Evolutionary conservation across 2,797 vertebrate species (phyloP), one percentile per base, ranked within the genome.

Genomic region (Agapornis canus): DNA sequence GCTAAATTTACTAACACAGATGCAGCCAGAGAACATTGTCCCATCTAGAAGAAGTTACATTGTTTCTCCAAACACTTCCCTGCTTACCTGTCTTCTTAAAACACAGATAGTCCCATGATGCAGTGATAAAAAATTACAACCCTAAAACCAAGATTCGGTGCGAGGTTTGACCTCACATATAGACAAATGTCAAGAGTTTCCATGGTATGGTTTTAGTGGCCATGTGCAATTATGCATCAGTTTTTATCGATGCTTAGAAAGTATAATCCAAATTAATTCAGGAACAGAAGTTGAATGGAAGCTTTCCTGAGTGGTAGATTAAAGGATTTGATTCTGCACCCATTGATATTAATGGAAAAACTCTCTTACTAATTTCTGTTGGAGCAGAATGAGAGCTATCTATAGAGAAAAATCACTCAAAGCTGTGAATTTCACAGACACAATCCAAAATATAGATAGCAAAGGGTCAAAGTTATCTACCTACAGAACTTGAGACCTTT

Each of bases 101-200:
- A 21, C 27, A 42, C 18, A 40, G 7, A 31, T 1, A 48, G 72
- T 65, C 9, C 25, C 48, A 13, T 12, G 2, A 20, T n/a, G 22
- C 6, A 66, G 9, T 7, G n/a, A 54, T 6, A 59, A 23, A 32
- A 54, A 83, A 25, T 27, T 29, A 5, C 18, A 49, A 42, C 7
- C 25, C 66, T 26, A 35, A 66, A 80, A 10, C 11, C 13, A 45
- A 70, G n/a, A 43, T 40, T 61, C 0, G 0, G 9, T 13, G n/a
- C 11, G 45, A 71, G 31, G 9, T 43, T 75, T 81, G 47, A 40
- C 37, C 48, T 69, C 91, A 84, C 68, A 92, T 77, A 91, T 86
- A 96, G 72, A 77, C 70, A 94, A 82, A 96, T 79, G 81, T 61
- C 89, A 87, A 81, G 87, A 83, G 57, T 85, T 93, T 88, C 60